These are phyloP conservation scores for Neelides sp. DNA, from an alignment of 1,140 invertebrate genomes.

Conservation along the genomic window DNA sequence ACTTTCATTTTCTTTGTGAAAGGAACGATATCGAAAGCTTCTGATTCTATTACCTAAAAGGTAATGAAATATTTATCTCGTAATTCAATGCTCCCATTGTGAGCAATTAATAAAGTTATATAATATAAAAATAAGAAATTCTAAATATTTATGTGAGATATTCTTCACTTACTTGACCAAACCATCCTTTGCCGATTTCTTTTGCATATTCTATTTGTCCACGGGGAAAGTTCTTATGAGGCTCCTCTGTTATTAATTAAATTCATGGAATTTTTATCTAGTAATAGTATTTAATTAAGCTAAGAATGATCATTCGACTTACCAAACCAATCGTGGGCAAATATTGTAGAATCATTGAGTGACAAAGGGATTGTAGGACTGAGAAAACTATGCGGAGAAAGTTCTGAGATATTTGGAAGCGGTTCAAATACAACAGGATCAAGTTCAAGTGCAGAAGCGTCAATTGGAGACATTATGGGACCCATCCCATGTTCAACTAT, in stretches of 20 bases:
- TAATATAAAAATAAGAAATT: neutral
- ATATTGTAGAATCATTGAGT: constrained; percentile 22
- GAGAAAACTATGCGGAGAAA: neutral
- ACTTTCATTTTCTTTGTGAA: constrained; percentile 38
- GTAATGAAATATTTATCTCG: constrained; percentile 1
- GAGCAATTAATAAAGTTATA: constrained; percentile 3
- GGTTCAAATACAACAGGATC: constrained; percentile 29
- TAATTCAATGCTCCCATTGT: neutral
- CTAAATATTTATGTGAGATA: neutral
- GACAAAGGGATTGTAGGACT: constrained; percentile 16
- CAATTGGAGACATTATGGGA: constrained; percentile 26
- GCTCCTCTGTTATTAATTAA: constrained; percentile 40
- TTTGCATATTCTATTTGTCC: constrained; percentile 64
- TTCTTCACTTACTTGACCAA: constrained; percentile 53
- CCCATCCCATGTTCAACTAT: too few species aligned
- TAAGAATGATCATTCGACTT: constrained; percentile 20
- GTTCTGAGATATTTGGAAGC: constrained; percentile 19
- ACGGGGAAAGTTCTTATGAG: constrained; percentile 56
- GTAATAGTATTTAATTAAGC: neutral
- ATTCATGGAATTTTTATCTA: constrained; percentile 17
- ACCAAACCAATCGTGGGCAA: constrained; percentile 38
- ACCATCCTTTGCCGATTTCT: constrained; percentile 74
- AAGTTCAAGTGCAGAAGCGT: constrained; percentile 26
- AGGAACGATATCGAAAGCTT: constrained; percentile 45
- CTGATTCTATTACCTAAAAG: constrained; percentile 54